Evolutionary conservation across 1,140 invertebrate species (phyloP), one percentile per base, ranked within the genome.

Genomic region (Drosophila kikkawai): DNA sequence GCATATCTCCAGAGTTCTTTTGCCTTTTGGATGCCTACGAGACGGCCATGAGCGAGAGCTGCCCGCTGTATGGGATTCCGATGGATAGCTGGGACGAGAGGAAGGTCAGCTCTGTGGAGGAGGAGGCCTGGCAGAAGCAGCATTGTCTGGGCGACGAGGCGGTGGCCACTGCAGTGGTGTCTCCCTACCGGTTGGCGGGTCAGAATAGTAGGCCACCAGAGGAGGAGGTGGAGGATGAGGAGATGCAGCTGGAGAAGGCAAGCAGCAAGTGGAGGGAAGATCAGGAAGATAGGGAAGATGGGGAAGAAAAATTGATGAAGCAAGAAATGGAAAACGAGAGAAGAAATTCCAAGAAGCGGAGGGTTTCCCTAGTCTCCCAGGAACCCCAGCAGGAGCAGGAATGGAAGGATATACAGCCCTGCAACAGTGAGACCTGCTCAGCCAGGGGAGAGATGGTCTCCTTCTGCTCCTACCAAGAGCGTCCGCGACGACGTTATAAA

Each of bases 1-100:
- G 82, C 44, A 91, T 91, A 7, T 91, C 88, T 7, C 90, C 88
- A 0, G 84, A 91, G 29, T 91, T 91, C 50, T 85, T 75, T 1
- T 17, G 57, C 17, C 63, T 91, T n/a, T 70, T 91, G n/a, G 61
- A 80, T 36, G 29, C 51, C 47, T 78, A 91, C 66, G 88, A 91
- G 64, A 71, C 75, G 12, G 65, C 63, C 7, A 70, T 91, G 65
- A 74, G 32, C 55, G 42, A 73, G 36, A 58, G 53, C 11, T 91
- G 76, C 26, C 88, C 85, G 13, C 74, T 91, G 0, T 91, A 91
- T 32, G 88, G 88, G 2, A 53, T 67, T 15, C 59, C 87, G 1
- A 42, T 69, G 39, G 70, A 67, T 0, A 51, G 68, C 29, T 77
- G 63, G 59, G 13, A 29, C 11, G 59, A 57, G 2, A 32, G 56